These are phyloP conservation scores for Manacus vitellinus DNA, from an alignment of 2,113 vertebrate species.

Conservation along the genomic window DNA sequence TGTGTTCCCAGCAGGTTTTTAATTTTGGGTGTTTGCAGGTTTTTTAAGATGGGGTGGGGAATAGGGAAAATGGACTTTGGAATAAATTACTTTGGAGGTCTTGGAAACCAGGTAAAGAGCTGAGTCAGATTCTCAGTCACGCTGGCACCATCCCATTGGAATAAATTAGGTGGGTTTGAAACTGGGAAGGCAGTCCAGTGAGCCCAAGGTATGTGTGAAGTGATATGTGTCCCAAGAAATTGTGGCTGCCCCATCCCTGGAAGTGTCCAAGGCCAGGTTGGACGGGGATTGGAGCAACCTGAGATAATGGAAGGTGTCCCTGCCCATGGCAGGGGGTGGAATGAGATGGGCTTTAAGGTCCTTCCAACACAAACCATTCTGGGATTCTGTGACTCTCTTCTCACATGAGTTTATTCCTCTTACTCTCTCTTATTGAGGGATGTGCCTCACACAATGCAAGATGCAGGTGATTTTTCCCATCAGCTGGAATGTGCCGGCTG, in stretches of 20 bases:
- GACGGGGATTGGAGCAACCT: background rate
- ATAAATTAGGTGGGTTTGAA: background rate
- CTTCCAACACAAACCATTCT: background rate
- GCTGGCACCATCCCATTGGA: background rate
- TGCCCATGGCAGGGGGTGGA: background rate
- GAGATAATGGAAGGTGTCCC: background rate
- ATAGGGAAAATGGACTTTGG: background rate
- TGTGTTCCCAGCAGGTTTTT: background rate
- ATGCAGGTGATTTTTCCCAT: background rate
- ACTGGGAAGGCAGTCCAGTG: background rate
- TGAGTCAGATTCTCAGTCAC: accelerated
- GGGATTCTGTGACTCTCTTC: background rate
- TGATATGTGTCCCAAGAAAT: background rate
- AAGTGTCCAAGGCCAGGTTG: background rate
- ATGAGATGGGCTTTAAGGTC: background rate
- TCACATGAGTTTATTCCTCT: background rate
- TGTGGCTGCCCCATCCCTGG: background rate
- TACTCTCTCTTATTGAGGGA: background rate
- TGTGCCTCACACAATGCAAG: accelerated
- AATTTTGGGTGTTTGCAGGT: background rate
- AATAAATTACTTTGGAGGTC: conserved; percentile 17
- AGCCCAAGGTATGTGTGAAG: background rate
- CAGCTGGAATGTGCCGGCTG: background rate
- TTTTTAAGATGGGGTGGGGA: background rate
- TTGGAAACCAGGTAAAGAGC: background rate